Evolutionary conservation across 1,140 invertebrate species (phyloP).

Genomic region (Metopolophium dirhodum): DNA sequence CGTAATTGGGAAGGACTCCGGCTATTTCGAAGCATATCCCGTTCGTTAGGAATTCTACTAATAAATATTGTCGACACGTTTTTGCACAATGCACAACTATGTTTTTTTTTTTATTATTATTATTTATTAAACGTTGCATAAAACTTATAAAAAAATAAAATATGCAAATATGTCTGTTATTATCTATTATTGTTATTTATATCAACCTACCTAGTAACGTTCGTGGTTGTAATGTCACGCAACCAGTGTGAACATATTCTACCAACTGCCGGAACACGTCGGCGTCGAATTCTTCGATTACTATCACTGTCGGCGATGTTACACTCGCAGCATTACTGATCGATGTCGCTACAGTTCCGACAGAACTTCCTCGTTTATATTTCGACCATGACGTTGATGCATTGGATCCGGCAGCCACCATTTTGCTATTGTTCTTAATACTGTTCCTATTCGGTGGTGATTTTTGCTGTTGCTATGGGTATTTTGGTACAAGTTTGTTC

Average conservation of each 20-base stretch:
- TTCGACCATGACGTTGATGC: conserved; percentile 43
- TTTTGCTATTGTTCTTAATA: conserved; percentile 19
- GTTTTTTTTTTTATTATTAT: neutral
- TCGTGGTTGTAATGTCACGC: conserved; percentile 89
- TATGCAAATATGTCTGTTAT: neutral
- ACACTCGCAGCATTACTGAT: neutral
- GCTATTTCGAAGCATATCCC: too few relatives aligned
- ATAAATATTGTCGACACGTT: neutral
- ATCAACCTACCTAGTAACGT: conserved; percentile 79
- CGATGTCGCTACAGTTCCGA: neutral
- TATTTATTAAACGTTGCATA: neutral
- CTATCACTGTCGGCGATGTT: conserved; percentile 65
- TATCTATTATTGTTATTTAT: neutral
- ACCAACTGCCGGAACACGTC: conserved; percentile 95
- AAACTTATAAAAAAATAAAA: neutral
- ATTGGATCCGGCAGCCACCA: conserved; percentile 14
- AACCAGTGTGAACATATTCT: conserved; percentile 93
- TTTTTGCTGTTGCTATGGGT: conserved; percentile 30
- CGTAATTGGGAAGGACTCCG: neutral
- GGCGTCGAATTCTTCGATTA: conserved; percentile 94
- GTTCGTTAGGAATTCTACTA: neutral
- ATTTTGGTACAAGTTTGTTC: neutral
- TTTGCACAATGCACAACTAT: neutral
- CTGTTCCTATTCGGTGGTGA: conserved; percentile 14
- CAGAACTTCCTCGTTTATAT: conserved; percentile 44